phyloP scores from a whole-genome alignment of 1,140 invertebrate genomes.

The Homarus americanus region DNA sequence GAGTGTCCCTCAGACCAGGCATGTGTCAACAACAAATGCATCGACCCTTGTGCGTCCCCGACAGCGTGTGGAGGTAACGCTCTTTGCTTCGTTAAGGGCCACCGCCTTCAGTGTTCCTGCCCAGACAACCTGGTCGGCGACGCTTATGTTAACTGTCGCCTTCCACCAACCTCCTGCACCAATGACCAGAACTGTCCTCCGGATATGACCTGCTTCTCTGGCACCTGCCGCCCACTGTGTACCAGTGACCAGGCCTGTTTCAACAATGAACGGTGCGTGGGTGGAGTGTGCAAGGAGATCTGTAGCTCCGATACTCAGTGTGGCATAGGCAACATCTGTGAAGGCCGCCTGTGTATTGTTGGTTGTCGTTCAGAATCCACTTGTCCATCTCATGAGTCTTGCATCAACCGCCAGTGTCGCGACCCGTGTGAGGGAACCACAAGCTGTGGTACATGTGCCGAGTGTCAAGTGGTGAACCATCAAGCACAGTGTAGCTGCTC shows the following conservation, averaged over 20 bases:
- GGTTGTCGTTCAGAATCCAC: conserved; percentile 77
- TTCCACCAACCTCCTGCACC: conserved; percentile 83
- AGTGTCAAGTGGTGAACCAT: conserved; percentile 89
- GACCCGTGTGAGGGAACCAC: conserved; percentile 86
- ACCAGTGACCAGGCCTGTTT: conserved; percentile 88
- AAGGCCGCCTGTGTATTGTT: conserved; percentile 88
- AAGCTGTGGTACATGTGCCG: conserved; percentile 89
- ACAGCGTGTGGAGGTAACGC: conserved; percentile 92
- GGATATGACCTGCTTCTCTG: conserved; percentile 86
- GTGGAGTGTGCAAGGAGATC: conserved; percentile 87
- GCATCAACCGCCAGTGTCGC: conserved; percentile 89
- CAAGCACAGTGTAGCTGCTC: conserved; percentile 91
- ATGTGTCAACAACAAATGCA: conserved; percentile 88
- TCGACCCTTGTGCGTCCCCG: conserved; percentile 85
- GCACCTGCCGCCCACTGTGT: conserved; percentile 86
- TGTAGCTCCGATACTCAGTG: conserved; percentile 92
- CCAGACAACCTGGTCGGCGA: conserved; percentile 86
- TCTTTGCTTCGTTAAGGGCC: conserved; percentile 84
- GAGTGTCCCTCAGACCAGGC: conserved; percentile 84
- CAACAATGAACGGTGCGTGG: conserved; percentile 89
- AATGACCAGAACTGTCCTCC: conserved; percentile 83
- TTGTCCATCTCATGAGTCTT: conserved; percentile 86
- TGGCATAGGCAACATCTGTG: conserved; percentile 88
- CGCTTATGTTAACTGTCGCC: conserved; percentile 85
- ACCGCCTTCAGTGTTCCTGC: conserved; percentile 87